Base-by-base conservation (phyloP, 1,140 invertebrate genomes). In the Drosophila ambigua region DNA sequence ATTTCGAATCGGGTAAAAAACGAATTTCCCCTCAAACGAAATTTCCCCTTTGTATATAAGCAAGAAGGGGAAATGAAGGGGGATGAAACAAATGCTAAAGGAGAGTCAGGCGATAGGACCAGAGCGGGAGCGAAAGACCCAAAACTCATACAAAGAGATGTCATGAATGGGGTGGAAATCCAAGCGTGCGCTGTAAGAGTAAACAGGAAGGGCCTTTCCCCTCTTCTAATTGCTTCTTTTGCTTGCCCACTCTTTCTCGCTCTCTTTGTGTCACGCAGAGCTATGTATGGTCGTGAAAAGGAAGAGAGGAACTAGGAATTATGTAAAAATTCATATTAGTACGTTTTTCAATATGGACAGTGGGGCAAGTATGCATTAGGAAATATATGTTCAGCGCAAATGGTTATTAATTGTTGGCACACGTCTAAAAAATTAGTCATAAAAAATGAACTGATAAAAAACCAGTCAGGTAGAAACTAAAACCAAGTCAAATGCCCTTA, bases 151-250 rank as follows among this genome's bases (percentile, higher is more conserved):
- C 45, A 80, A 79, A 80, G 61, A 79, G 72, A 75, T 66, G 49
- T 11, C 13, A n/a, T 28, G 41, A 44, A 54, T 26, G 67, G 75
- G 60, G 67, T 66, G 55, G 69, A 62, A 65, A 57, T 51, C 51
- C 76, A 83, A 88, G 82, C 82, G 83, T 87, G 82, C 82, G 82
- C 82, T 49, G 71, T 87, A 72, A 49, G 74, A 82, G 83, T 69
- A 68, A 82, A 79, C 74, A 85, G 82, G 83, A 87, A 87, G 83
- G 79, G 31, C n/a, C 16, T n/a, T 44, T 24, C 62, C 41, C 43
- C 71, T 39, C 35, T 13, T 68, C 51, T 50, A 52, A 28, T 49
- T 23, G 5, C 28, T 9, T 28, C 11, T n/a, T 28, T 20, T 23
- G 5, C 20, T 43, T 8, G 11, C 4, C 57, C 20, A 8, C 26